Evolutionary conservation across 92 coral and sea anemone genomes (phyloP).

Genomic region (Epizoanthus ramosus): DNA sequence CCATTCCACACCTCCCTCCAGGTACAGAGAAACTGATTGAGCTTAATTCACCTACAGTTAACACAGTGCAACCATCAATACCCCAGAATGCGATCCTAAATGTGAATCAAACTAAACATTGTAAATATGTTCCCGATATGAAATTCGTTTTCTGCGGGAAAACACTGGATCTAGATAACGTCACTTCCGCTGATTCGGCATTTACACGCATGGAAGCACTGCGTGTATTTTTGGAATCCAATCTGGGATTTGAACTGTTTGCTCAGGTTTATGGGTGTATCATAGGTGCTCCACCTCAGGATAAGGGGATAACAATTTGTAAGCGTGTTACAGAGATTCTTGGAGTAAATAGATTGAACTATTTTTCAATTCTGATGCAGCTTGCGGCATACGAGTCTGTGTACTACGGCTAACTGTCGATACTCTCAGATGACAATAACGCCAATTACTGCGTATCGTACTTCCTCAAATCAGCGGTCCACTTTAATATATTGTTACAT

Average conservation of each 20-base stretch:
- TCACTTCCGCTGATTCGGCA: slow-evolving; percentile 64
- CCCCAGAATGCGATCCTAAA: not conserved
- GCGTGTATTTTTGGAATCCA: slow-evolving; percentile 71
- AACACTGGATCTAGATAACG: slow-evolving; percentile 65
- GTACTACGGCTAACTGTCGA: slow-evolving; percentile 10
- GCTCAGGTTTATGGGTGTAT: slow-evolving; percentile 72
- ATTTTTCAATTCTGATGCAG: slow-evolving; percentile 76
- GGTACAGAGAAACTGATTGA: not conserved
- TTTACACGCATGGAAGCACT: slow-evolving; percentile 79
- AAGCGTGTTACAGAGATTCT: slow-evolving; percentile 52
- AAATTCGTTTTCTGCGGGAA: slow-evolving; percentile 75
- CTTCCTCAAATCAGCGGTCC: not conserved
- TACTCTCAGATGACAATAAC: too few relatives aligned
- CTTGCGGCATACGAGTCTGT: slow-evolving; percentile 74
- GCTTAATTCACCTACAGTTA: not conserved
- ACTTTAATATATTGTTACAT: too few relatives aligned
- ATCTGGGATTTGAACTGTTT: slow-evolving; percentile 75
- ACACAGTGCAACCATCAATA: too few relatives aligned
- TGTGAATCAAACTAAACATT: not conserved
- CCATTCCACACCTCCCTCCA: not conserved
- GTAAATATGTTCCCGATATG: not conserved
- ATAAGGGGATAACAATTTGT: slow-evolving; percentile 45
- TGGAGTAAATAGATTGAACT: slow-evolving; percentile 68
- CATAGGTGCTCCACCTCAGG: slow-evolving; percentile 43
- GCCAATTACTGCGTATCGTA: not conserved